These are phyloP conservation scores for Kryptolebias ocellatus DNA, from an alignment of 2,797 vertebrate species.

Conservation along the genomic window DNA sequence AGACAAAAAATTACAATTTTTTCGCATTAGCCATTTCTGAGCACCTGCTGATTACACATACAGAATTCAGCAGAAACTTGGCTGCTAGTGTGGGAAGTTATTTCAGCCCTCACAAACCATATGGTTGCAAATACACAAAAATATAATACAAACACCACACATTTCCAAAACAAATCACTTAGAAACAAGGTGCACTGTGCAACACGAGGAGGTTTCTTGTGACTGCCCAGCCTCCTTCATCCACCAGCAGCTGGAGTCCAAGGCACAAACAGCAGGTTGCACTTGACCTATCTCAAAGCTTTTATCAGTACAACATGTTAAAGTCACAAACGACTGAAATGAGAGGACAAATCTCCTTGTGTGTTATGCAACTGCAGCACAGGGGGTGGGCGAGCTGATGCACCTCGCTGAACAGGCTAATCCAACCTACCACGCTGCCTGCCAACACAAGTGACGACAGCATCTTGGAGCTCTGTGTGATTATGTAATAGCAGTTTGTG, in stretches of 20 bases:
- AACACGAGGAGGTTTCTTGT: not conserved
- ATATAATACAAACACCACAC: constrained; percentile 7
- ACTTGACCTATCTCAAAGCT: constrained; percentile 29
- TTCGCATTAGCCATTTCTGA: constrained; percentile 4
- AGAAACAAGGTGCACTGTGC: not conserved
- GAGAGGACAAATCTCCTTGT: constrained; percentile 40
- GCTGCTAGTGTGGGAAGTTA: constrained; percentile 37
- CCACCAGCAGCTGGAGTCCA: constrained; percentile 17
- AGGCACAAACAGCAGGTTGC: constrained; percentile 14
- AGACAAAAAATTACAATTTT: not conserved
- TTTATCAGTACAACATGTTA: constrained; percentile 26
- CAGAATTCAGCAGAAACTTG: constrained; percentile 46
- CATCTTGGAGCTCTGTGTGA: constrained; percentile 17
- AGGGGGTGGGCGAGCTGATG: constrained; percentile 54
- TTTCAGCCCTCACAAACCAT: constrained; percentile 52
- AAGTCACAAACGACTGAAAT: constrained; percentile 35
- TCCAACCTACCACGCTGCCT: constrained; percentile 39
- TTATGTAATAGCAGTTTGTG: constrained; percentile 29
- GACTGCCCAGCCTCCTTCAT: constrained; percentile 3
- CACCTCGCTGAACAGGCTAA: constrained; percentile 55
- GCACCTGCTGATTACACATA: constrained; percentile 23
- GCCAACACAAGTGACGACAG: constrained; percentile 53
- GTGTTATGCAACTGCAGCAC: constrained; percentile 52
- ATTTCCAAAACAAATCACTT: constrained; percentile 9
- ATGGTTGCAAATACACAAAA: constrained; percentile 41